Percentiles rank a stretch among this genome's conserved stretches.
phyloP scores from a whole-genome alignment of 2,888 invertebrate species.

The Eumacrocentrus americanus region DNA sequence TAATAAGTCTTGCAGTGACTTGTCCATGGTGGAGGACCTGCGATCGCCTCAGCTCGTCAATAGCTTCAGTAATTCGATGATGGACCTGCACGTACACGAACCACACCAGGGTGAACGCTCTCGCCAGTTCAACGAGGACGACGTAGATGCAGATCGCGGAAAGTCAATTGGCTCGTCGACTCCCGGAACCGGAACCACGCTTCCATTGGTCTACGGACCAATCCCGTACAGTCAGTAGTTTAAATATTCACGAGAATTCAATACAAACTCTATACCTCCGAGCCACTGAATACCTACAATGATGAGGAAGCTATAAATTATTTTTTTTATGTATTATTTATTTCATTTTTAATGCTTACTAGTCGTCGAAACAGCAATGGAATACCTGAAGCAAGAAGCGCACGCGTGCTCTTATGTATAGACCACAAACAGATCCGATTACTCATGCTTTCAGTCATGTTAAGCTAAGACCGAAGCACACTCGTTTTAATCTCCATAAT shows the following conservation, averaged over 20 bases:
- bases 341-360: not conserved
- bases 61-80: conserved; percentile 46
- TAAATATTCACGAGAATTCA: conserved; percentile 33
- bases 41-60: conserved; percentile 52
- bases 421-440: not conserved
- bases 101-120: conserved; percentile 19
- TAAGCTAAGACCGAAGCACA: not conserved
- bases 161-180: conserved; percentile 40
- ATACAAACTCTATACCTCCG: not conserved
- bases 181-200: conserved; percentile 63
- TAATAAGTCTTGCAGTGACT: conserved; percentile 11
- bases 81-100: conserved; percentile 36
- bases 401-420: no score
- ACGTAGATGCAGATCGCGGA: conserved; percentile 32
- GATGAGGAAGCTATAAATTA: not conserved
- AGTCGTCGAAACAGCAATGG: not conserved
- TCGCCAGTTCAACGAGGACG: conserved; percentile 10
- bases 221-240: conserved; percentile 77
- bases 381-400: no score
- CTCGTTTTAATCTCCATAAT: not conserved
- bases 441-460: conserved; percentile 1
- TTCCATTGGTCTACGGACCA: conserved; percentile 78
- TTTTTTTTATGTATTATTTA: not conserved
- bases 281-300: not conserved
- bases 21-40: conserved; percentile 38